phyloP scores from a whole-genome alignment of 2,113 vertebrate species.

The Tichodroma muraria region DNA sequence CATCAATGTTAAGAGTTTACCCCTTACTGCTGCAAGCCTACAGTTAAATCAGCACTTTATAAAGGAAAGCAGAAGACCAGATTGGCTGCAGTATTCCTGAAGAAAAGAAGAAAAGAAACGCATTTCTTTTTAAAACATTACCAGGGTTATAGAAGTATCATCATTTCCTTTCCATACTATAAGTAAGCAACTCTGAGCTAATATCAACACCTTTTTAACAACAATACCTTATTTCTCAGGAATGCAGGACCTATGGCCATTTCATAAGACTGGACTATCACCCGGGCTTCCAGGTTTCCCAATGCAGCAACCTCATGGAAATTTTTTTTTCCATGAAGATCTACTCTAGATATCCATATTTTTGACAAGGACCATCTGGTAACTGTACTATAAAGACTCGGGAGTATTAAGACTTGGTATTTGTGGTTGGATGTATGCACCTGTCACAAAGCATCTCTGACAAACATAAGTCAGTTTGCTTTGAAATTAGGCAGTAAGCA shows the following conservation, averaged over 20 bases:
- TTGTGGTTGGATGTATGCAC: background rate
- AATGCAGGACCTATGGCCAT: background rate
- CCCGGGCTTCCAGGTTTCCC: background rate
- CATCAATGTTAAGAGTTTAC: background rate
- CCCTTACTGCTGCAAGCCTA: background rate
- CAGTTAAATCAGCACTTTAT: background rate
- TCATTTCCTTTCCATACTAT: background rate
- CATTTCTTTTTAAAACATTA: background rate
- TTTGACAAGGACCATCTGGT: background rate
- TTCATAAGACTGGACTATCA: background rate
- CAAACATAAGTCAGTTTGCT: background rate
- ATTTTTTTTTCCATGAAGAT: background rate
- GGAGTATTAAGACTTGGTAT: background rate
- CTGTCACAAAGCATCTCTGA: background rate
- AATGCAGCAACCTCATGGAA: background rate
- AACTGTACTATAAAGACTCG: background rate
- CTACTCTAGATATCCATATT: background rate
- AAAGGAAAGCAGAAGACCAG: background rate
- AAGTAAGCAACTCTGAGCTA: background rate
- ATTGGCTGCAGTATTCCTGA: background rate
- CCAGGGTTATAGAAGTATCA: rapidly evolving
- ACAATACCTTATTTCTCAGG: background rate
- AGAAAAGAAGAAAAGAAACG: background rate
- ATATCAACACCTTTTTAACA: background rate
- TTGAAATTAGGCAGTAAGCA: background rate